Evolutionary conservation across 2,888 invertebrate species (phyloP).

Genomic region (Ophion costatus): DNA sequence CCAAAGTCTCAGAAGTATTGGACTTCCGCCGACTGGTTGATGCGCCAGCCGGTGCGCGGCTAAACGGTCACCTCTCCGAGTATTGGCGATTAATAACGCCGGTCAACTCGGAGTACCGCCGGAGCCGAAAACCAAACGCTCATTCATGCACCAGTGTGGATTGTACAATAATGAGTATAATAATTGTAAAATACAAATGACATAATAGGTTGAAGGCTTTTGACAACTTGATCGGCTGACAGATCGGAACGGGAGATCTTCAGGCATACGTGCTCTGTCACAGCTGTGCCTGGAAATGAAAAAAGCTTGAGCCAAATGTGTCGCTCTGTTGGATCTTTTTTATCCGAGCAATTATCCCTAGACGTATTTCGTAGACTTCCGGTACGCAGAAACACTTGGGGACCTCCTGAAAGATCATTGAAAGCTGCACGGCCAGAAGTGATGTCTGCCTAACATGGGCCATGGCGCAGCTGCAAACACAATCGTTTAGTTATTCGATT

Average conservation of each 20-base stretch:
- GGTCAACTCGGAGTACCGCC: too few species aligned
- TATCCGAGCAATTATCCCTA: conserved; percentile 40
- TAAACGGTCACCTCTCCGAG: too few species aligned
- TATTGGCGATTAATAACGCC: too few species aligned
- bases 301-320: conserved; percentile 24
- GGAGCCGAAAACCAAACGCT: too few species aligned
- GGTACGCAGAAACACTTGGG: conserved; percentile 41
- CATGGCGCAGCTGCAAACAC: conserved; percentile 71
- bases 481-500: conserved; percentile 77
- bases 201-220: too few species aligned
- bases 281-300: conserved; percentile 31
- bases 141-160: too few species aligned
- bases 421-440: neutral
- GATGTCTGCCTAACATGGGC: conserved; percentile 48
- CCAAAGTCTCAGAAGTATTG: too few species aligned
- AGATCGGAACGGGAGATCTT: conserved; percentile 1
- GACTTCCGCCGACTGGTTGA: too few species aligned
- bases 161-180: too few species aligned
- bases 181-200: too few species aligned
- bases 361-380: conserved; percentile 55
- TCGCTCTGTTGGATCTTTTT: conserved; percentile 27
- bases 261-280: neutral
- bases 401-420: conserved; percentile 23
- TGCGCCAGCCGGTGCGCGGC: too few species aligned
- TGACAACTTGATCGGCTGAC: neutral